These are phyloP conservation scores for Eueremaeus valkanovi DNA, from an alignment of 2,888 invertebrate genomes.

Conservation along the genomic window DNA sequence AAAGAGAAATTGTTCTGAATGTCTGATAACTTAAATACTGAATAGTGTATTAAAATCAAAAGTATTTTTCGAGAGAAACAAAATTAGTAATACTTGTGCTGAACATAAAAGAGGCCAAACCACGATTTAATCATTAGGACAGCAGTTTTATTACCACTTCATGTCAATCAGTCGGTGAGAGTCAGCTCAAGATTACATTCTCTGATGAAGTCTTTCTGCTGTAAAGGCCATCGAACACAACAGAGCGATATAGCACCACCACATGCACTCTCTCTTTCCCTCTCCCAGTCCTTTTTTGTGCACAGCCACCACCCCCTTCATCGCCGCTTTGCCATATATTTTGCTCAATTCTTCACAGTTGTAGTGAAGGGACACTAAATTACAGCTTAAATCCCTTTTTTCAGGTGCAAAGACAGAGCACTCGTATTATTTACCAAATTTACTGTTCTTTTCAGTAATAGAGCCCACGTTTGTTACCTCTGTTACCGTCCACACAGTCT, in stretches of 20 bases:
- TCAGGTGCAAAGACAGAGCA: neutral
- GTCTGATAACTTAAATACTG: neutral
- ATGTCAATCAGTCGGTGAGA: constrained; percentile 5
- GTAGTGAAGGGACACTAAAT: constrained; percentile 8
- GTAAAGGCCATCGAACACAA: constrained; percentile 14
- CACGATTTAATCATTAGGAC: constrained; percentile 29
- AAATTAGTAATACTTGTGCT: neutral
- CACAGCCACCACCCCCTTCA: neutral
- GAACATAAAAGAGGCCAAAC: constrained; percentile 9
- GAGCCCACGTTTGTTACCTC: neutral
- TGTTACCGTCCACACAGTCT: neutral
- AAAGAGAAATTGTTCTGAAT: neutral
- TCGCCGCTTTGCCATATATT: neutral
- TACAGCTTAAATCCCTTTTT: constrained; percentile 6
- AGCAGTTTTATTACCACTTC: constrained; percentile 23
- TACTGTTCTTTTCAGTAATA: neutral
- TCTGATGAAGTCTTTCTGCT: neutral
- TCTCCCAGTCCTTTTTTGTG: neutral
- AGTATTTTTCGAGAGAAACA: neutral
- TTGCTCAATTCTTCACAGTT: neutral
- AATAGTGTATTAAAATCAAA: neutral
- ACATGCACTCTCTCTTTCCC: neutral
- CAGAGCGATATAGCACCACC: no score
- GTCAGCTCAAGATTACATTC: neutral
- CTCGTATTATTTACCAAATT: constrained; percentile 1